phyloP scores from a whole-genome alignment of 2,113 vertebrate genomes.

The Centropristis striata region DNA sequence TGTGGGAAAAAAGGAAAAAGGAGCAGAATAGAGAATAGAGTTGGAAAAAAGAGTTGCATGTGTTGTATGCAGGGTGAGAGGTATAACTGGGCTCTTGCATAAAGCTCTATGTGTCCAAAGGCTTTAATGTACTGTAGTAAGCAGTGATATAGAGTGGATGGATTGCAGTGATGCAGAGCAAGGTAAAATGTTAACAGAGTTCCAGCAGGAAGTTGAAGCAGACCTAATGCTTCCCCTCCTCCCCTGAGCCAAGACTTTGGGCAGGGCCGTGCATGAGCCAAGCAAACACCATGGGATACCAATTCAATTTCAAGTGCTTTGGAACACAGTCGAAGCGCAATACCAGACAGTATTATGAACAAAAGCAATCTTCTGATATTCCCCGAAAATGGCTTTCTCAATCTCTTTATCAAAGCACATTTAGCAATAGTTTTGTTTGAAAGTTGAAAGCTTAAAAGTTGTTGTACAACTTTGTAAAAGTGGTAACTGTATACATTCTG shows the following conservation, averaged over 20 bases:
- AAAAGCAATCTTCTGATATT: constrained; percentile 42
- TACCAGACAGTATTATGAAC: constrained; percentile 53
- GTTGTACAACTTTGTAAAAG: constrained; percentile 28
- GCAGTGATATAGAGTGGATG: constrained; percentile 17
- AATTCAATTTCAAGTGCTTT: constrained; percentile 59
- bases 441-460: constrained; percentile 35
- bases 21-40: not conserved
- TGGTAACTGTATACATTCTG: not conserved
- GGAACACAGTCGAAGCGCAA: constrained; percentile 20
- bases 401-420: constrained; percentile 49
- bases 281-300: constrained; percentile 51
- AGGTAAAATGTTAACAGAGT: constrained; percentile 27
- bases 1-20: no score
- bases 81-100: not conserved
- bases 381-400: constrained; percentile 36
- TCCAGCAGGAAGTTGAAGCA: constrained; percentile 29
- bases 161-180: constrained; percentile 15
- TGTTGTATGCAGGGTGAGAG: not conserved
- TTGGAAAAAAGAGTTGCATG: not conserved
- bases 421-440: constrained; percentile 33
- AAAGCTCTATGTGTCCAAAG: not conserved
- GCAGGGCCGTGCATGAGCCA: constrained; percentile 47
- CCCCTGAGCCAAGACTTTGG: constrained; percentile 23
- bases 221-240: constrained; percentile 8
- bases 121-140: constrained; percentile 8